These are phyloP conservation scores for Dinomys branickii DNA, from an alignment of 2,113 vertebrate species.

Conservation along the genomic window DNA sequence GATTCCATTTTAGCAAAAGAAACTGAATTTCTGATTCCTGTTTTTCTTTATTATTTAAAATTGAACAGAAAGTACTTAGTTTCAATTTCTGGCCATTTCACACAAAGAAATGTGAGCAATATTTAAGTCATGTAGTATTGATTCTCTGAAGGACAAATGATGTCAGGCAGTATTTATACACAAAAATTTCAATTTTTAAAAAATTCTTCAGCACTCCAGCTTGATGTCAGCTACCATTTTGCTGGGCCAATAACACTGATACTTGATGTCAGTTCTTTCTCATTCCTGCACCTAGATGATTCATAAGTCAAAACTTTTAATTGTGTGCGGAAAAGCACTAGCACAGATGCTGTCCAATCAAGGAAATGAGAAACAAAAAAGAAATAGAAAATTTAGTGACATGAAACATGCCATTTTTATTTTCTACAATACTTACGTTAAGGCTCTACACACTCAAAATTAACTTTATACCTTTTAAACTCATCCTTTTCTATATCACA, in stretches of 20 bases:
- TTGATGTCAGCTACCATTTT: constrained; percentile 87
- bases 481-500: constrained; percentile 69
- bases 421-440: constrained; percentile 79
- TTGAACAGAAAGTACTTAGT: constrained; percentile 53
- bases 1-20: neutral
- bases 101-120: constrained; percentile 69
- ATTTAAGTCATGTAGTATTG: constrained; percentile 78
- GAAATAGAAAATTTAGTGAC: constrained; percentile 77
- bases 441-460: constrained; percentile 74
- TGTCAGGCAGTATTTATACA: constrained; percentile 83
- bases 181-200: constrained; percentile 86
- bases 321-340: constrained; percentile 72
- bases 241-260: constrained; percentile 86
- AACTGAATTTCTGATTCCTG: neutral
- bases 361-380: constrained; percentile 74
- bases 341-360: constrained; percentile 63
- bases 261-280: constrained; percentile 88
- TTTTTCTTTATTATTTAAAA: constrained; percentile 30
- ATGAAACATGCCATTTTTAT: constrained; percentile 65
- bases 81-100: constrained; percentile 34
- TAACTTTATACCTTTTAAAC: constrained; percentile 70
- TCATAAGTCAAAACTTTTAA: constrained; percentile 83
- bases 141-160: constrained; percentile 86
- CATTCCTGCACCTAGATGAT: constrained; percentile 83
- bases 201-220: constrained; percentile 81